Base-by-base conservation (phyloP, 2,888 invertebrate species). In the Rhaphigaster nebulosa region DNA sequence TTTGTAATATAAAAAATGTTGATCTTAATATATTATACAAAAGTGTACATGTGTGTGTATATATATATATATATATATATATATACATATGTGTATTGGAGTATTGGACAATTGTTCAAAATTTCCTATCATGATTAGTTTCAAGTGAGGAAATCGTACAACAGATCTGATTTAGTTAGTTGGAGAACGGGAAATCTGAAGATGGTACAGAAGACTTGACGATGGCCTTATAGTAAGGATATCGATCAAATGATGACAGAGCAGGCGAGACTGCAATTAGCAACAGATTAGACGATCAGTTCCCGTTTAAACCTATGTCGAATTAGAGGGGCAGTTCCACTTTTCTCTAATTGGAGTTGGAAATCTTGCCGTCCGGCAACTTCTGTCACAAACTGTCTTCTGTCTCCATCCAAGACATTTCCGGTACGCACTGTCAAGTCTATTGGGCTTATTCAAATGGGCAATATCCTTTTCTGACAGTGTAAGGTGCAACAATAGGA, bases 341-440 rank as follows among this genome's bases (percentile, higher is more conserved):
- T 41, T 84, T 84, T 84, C 84, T 84, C 84, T 84, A 84, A 84
- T 84, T 84, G 45, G 84, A 84, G 84, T 84, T 84, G 26, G 84
- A 26, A 45, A 84, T 45, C 41, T 84, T 84, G 41, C 80, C 41
- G 80, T 84, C 84, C 84, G n/a, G 45, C 45, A 45, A 84, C 45
- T 84, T 15, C 84, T 45, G 70, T 70, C 70, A 70, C 70, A 70
- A 70, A 70, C 70, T 70, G 34, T 70, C 5, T 10, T 65, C 65
- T 29, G 65, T 65, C 65, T 65, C 29, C 26, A n/a, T 29, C n/a
- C 34, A 18, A 0, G 20, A 34, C 34, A 34, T 29, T 65, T 38
- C 70, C 70, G 8, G 18, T 23, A 18, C 34, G 20, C 34, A 0
- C 38, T 70, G 34, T 5, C 70, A 29, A 15, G n/a, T 65, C 65